phyloP scores from a whole-genome alignment of 2,797 vertebrate genomes.

The Lacerta viridis region DNA sequence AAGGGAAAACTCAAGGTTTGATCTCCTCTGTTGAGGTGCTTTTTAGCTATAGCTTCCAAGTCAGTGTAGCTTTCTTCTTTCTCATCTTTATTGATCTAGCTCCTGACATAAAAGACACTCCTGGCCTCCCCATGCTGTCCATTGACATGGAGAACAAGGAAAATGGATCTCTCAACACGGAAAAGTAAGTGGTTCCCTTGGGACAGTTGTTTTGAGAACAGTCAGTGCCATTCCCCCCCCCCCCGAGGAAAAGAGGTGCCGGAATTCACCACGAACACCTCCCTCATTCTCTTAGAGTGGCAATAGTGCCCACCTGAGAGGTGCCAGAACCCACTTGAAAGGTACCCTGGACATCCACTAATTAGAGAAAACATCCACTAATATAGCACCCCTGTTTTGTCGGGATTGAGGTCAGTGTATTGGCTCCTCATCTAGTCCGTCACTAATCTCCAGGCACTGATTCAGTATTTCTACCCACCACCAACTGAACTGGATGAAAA shows the following conservation, averaged over 20 bases:
- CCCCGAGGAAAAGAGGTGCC: no score
- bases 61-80: conserved; percentile 71
- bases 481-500: background rate
- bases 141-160: conserved; percentile 95
- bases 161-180: conserved; percentile 93
- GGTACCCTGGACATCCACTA: no score
- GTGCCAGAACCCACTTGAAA: background rate
- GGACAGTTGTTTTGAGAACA: background rate
- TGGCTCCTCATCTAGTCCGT: background rate
- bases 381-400: background rate
- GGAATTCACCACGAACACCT: no score
- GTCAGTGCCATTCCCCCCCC: no score
- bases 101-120: conserved; percentile 79
- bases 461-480: background rate
- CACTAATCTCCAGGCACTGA: background rate
- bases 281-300: no score
- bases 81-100: conserved; percentile 71
- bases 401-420: background rate
- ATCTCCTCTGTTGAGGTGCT: conserved; percentile 58
- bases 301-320: no score
- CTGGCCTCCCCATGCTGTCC: conserved; percentile 78
- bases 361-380: background rate
- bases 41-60: conserved; percentile 62
- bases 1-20: conserved; percentile 44
- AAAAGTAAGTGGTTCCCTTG: conserved; percentile 86